Conservation (phyloP, 2,888 invertebrate species). For the Sympetrum striolatum region DNA sequence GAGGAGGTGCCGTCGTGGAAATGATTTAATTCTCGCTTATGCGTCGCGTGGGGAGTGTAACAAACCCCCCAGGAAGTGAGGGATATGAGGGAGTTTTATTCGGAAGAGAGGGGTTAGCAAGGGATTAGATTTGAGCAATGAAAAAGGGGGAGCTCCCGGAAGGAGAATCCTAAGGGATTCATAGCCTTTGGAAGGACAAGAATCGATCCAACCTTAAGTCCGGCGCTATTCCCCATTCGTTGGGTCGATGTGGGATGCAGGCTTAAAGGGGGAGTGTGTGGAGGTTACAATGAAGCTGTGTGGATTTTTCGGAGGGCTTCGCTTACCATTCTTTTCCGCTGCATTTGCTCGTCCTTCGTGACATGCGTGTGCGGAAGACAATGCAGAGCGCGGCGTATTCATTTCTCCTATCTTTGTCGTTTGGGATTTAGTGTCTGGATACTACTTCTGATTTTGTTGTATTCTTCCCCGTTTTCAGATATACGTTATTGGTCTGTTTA, state of each 20-base stretch:
- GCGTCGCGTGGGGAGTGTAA: neutral
- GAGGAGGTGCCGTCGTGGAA: neutral
- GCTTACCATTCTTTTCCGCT: neutral
- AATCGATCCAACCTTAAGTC: neutral
- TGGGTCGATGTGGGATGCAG: slow-evolving; percentile 16
- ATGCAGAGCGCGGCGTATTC: too few relatives aligned
- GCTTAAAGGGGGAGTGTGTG: neutral
- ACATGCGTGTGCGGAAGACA: too few relatives aligned
- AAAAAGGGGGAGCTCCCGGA: neutral
- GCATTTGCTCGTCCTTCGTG: neutral
- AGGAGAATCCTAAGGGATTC: neutral
- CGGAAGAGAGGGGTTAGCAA: neutral
- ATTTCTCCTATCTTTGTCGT: too few relatives aligned
- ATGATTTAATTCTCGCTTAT: neutral
- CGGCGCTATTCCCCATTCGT: neutral
- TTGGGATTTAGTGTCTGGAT: too few relatives aligned
- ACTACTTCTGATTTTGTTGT: too few relatives aligned
- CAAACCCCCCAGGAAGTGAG: neutral
- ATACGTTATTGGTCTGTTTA: too few relatives aligned
- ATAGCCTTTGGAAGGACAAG: neutral
- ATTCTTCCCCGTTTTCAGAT: too few relatives aligned
- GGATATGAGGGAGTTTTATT: neutral
- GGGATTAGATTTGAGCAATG: neutral
- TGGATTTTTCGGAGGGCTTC: neutral
- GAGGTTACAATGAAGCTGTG: neutral